Conservation (phyloP, 1,140 invertebrate genomes). For the Ostrea edulis region DNA sequence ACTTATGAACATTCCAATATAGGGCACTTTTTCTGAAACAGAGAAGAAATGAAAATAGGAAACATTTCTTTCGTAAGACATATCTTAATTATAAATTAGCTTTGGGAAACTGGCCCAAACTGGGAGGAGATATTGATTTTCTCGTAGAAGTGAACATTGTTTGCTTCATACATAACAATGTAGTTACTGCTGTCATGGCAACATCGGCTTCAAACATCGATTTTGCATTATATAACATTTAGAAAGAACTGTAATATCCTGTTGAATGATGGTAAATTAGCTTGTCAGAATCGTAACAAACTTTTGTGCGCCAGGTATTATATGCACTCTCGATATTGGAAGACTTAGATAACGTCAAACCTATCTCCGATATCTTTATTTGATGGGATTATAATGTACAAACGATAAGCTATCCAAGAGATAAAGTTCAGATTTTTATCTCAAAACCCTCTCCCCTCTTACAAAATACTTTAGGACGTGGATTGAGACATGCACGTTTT, state of each 20-base stretch:
- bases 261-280: slow-evolving; percentile 6
- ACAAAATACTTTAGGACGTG: too few species aligned
- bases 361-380: neutral
- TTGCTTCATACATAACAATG: neutral
- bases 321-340: neutral
- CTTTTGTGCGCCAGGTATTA: neutral
- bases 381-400: neutral
- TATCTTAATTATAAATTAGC: too few species aligned
- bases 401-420: neutral
- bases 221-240: neutral
- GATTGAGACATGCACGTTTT: too few species aligned
- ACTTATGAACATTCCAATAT: too few species aligned
- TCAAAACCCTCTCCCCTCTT: too few species aligned
- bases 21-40: too few species aligned
- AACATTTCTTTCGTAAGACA: too few species aligned
- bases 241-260: neutral
- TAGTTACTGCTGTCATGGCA: neutral
- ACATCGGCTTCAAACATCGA: neutral
- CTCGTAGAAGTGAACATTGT: neutral
- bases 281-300: neutral
- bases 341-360: neutral
- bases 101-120: too few species aligned
- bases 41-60: too few species aligned
- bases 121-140: neutral
- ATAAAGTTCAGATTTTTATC: too few species aligned